Conservation (phyloP, 2,113 vertebrate species). For the Cephalophus harveyi region DNA sequence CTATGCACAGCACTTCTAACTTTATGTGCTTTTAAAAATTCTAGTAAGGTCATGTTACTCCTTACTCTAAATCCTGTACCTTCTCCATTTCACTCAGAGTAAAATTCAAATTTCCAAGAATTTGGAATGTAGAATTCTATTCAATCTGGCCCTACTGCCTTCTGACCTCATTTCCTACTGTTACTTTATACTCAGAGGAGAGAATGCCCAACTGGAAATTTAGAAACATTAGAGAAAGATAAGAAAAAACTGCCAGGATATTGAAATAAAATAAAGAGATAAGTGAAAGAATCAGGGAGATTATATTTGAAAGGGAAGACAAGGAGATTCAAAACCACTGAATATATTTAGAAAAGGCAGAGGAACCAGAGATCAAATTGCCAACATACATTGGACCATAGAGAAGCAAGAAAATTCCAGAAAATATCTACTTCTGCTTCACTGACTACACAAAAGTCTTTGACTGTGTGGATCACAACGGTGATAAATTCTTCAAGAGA, state of each 20-base stretch:
- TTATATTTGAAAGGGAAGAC: background rate
- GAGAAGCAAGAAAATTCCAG: background rate
- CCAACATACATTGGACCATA: background rate
- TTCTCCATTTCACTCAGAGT: background rate
- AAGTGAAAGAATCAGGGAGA: background rate
- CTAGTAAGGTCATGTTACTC: background rate
- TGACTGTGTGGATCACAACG: background rate
- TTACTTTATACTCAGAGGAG: background rate
- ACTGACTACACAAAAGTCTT: background rate
- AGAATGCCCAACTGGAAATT: background rate
- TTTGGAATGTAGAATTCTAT: background rate
- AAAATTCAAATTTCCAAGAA: background rate
- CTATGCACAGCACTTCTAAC: background rate
- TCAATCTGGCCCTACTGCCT: background rate
- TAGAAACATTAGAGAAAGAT: background rate
- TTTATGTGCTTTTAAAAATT: background rate
- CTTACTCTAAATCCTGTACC: background rate
- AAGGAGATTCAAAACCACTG: background rate
- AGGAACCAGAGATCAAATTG: background rate
- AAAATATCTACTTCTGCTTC: background rate
- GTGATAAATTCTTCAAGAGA: background rate
- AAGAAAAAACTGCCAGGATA: background rate
- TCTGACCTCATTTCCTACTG: background rate
- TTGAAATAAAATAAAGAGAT: background rate
- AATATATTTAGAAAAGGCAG: background rate